Percentiles rank a stretch among this genome's conserved stretches.
phyloP scores from a whole-genome alignment of 1,140 invertebrate species.

The Leptoteleia sp. region DNA sequence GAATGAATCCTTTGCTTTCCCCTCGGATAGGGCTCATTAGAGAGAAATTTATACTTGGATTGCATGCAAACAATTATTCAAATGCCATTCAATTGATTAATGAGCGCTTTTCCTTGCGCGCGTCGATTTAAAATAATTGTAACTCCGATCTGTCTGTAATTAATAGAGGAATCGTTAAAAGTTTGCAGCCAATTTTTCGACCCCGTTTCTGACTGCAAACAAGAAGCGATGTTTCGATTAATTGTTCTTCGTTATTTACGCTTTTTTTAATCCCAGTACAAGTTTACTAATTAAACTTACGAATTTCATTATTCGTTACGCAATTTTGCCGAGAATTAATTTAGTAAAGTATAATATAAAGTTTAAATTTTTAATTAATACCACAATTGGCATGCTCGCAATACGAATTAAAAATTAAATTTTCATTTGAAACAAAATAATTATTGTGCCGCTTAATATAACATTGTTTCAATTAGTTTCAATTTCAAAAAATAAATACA shows the following conservation, averaged over 20 bases:
- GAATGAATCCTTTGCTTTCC: constrained; percentile 12
- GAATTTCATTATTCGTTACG: neutral
- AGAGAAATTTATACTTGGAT: constrained; percentile 11
- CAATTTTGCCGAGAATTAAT: neutral
- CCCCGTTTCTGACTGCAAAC: too few species aligned
- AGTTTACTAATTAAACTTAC: neutral
- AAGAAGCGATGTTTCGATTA: too few species aligned
- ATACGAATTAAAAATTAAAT: too few species aligned
- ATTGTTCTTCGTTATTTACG: too few species aligned
- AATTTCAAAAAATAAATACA: too few species aligned
- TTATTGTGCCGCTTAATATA: too few species aligned
- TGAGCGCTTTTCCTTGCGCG: constrained; percentile 13
- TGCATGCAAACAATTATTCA: constrained; percentile 25
- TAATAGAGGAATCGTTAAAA: neutral
- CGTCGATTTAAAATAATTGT: constrained; percentile 2
- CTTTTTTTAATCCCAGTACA: too few species aligned
- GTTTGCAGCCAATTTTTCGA: neutral
- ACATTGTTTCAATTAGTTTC: too few species aligned
- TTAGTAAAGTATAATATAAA: too few species aligned
- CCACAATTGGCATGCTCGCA: too few species aligned
- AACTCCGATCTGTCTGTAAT: neutral
- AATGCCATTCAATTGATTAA: constrained; percentile 22
- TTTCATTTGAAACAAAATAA: too few species aligned
- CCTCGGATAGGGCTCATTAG: constrained; percentile 7
- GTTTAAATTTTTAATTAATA: too few species aligned